Evolutionary conservation across 2,888 invertebrate species (phyloP).

Genomic region (Leptogaster cylindrica): DNA sequence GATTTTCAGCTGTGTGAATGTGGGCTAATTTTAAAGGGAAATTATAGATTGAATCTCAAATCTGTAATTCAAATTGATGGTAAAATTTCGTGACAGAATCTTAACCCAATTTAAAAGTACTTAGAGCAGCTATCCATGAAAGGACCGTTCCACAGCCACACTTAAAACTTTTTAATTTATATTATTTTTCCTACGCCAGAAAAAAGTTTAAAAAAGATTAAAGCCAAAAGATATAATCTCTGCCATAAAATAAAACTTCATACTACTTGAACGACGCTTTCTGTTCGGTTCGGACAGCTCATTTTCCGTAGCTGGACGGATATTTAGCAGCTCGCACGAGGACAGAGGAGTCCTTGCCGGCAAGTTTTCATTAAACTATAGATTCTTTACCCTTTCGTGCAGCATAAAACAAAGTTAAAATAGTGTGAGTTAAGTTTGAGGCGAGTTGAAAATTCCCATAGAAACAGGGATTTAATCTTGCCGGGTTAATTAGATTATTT

Average conservation of each 20-base stretch:
- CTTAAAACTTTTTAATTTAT: slow-evolving; percentile 40
- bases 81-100: slow-evolving; percentile 22
- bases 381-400: neutral
- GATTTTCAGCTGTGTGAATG: no score
- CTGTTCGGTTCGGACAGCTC: slow-evolving; percentile 28
- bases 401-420: neutral
- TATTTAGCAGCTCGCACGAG: slow-evolving; percentile 4
- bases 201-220: slow-evolving; percentile 22
- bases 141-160: slow-evolving; percentile 5
- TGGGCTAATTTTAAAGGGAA: no score
- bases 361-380: slow-evolving; percentile 19
- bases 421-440: neutral
- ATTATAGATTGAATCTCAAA: no score
- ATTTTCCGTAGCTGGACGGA: slow-evolving; percentile 15
- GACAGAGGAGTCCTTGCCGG: neutral
- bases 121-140: slow-evolving; percentile 25
- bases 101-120: slow-evolving; percentile 14
- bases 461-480: slow-evolving; percentile 25
- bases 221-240: slow-evolving; percentile 30
- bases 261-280: slow-evolving; percentile 14
- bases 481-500: slow-evolving; percentile 25
- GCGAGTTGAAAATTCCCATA: slow-evolving; percentile 21
- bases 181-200: slow-evolving; percentile 10
- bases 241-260: slow-evolving; percentile 38
- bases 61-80: slow-evolving; percentile 26